Evolutionary conservation across 2,797 vertebrate species (phyloP).

Genomic region (Nasua narica): DNA sequence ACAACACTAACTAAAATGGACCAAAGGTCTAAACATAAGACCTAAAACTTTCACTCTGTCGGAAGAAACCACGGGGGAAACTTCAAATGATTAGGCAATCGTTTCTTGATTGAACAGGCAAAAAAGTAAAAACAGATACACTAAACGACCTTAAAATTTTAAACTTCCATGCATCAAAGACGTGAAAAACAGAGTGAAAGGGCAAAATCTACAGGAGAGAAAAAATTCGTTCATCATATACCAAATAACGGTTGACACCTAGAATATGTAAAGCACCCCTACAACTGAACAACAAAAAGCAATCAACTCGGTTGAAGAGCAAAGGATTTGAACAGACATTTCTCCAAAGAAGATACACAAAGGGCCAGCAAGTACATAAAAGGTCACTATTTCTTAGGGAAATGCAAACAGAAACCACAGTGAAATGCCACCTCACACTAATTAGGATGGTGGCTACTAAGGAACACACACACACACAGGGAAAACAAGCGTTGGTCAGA

Average conservation of each 20-base stretch:
- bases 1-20: not conserved
- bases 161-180: not conserved
- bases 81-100: not conserved
- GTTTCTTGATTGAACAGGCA: not conserved
- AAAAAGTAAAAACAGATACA: not conserved
- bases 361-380: fast-evolving
- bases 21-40: not conserved
- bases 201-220: not conserved
- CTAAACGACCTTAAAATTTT: too few relatives aligned
- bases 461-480: not conserved
- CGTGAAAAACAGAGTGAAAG: not conserved
- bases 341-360: not conserved
- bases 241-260: not conserved
- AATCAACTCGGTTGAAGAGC: not conserved
- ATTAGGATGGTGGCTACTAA: fast-evolving
- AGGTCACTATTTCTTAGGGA: fast-evolving
- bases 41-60: too few relatives aligned
- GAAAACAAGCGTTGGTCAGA: not conserved
- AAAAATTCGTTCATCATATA: not conserved
- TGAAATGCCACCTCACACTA: fast-evolving
- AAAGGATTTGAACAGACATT: not conserved
- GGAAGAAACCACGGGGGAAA: fast-evolving
- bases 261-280: not conserved
- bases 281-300: not conserved
- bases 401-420: fast-evolving